Conservation (phyloP, 1,140 invertebrate species). For the Eciton burchellii region DNA sequence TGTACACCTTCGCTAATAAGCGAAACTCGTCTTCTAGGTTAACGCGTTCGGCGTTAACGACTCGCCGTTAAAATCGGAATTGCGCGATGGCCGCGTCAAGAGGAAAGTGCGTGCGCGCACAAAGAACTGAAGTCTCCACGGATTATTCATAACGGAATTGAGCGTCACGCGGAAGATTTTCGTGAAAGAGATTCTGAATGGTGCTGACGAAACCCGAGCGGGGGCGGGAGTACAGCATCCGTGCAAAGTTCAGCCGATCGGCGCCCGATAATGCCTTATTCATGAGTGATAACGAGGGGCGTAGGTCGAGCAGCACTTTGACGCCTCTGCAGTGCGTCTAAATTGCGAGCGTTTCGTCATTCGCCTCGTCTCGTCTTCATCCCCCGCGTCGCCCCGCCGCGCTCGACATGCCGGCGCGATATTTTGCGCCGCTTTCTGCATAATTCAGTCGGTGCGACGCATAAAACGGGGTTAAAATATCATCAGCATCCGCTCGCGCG, state of each 20-base stretch:
- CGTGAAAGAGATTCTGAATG: slow-evolving; percentile 37
- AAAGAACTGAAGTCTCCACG: neutral
- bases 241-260: slow-evolving; percentile 26
- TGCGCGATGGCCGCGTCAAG: neutral
- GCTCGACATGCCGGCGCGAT: slow-evolving; percentile 41
- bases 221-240: slow-evolving; percentile 9
- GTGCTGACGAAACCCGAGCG: slow-evolving; percentile 38
- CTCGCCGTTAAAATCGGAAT: neutral
- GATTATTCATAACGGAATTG: slow-evolving; percentile 3
- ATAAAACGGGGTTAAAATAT: slow-evolving; percentile 63
- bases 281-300: slow-evolving; percentile 69
- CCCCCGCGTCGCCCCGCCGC: slow-evolving; percentile 42
- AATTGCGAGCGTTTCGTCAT: slow-evolving; percentile 62
- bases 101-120: neutral
- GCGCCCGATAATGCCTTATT: slow-evolving; percentile 72
- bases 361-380: neutral
- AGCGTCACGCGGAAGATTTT: slow-evolving; percentile 13
- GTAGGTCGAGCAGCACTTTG: slow-evolving; percentile 62
- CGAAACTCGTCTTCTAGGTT: neutral
- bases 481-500: slow-evolving; percentile 35
- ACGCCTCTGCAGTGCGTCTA: slow-evolving; percentile 56
- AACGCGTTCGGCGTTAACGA: neutral
- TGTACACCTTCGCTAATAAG: no score
- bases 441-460: slow-evolving; percentile 37
- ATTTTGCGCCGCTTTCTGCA: slow-evolving; percentile 35